Evolutionary conservation across 2,888 invertebrate genomes (phyloP).

Genomic region (Pseudanteris insignis): DNA sequence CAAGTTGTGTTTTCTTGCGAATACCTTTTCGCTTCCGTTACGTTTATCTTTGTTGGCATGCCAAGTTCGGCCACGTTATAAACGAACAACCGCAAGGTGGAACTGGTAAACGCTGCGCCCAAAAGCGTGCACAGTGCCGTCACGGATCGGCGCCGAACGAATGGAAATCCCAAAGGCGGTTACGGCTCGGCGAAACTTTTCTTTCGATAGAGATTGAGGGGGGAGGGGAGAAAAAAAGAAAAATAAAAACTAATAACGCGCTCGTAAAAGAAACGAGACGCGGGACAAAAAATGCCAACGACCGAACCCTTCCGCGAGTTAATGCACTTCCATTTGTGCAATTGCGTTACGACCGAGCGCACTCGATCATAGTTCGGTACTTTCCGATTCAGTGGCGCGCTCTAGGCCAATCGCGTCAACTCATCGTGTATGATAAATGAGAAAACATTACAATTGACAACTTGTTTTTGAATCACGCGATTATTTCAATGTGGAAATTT

Average conservation of each 20-base stretch:
- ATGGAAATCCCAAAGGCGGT: conserved; percentile 30
- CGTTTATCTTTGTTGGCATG: conserved; percentile 25
- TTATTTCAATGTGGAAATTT: too few species aligned
- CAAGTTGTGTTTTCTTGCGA: conserved; percentile 24
- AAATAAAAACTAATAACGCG: conserved; percentile 29
- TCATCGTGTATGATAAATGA: too few species aligned
- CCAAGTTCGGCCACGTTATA: conserved; percentile 18
- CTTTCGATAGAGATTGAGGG: too few species aligned
- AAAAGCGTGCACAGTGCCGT: conserved; percentile 7
- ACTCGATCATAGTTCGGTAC: conserved; percentile 25
- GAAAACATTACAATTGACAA: too few species aligned
- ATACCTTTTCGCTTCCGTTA: conserved; percentile 33
- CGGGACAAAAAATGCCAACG: conserved; percentile 9
- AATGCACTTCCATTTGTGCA: conserved; percentile 47
- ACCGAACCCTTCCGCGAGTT: conserved; percentile 34
- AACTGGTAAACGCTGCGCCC: conserved; percentile 12
- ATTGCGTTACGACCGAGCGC: conserved; percentile 42
- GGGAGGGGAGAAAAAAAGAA: too few species aligned
- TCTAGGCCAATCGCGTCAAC: too few species aligned
- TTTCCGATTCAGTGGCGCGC: conserved; percentile 33
- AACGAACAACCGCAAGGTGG: conserved; percentile 20
- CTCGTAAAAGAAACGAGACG: background rate
- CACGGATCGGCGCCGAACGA: conserved; percentile 6
- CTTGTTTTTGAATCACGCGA: too few species aligned
- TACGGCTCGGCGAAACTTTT: conserved; percentile 25